Evolutionary conservation across 2,797 vertebrate genomes (phyloP).

Genomic region (Clarias laeviceps): DNA sequence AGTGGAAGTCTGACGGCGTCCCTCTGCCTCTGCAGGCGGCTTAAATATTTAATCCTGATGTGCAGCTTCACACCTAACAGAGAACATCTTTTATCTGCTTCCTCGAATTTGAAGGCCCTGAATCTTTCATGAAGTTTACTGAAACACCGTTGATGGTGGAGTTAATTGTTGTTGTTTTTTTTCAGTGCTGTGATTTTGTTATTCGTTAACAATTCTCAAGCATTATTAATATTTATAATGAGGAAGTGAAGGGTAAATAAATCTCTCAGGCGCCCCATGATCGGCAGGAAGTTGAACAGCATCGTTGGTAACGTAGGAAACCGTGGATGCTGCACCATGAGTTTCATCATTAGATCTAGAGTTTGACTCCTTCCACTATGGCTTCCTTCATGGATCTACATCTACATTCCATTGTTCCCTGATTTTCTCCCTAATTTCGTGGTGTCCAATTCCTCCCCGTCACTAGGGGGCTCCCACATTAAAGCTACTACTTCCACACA

Average conservation of each 20-base stretch:
- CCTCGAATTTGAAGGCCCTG: not conserved
- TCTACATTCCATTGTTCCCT: no score
- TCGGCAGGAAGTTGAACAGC: not conserved
- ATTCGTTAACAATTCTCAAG: not conserved
- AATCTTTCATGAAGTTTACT: not conserved
- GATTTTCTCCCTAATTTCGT: no score
- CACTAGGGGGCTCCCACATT: no score
- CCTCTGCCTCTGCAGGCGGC: not conserved
- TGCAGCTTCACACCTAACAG: conserved; percentile 64
- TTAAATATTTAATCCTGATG: conserved; percentile 57
- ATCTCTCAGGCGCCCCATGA: not conserved
- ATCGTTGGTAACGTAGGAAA: not conserved
- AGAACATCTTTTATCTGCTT: conserved; percentile 57
- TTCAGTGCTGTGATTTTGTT: not conserved
- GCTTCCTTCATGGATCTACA: not conserved
- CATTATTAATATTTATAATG: not conserved
- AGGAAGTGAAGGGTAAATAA: not conserved
- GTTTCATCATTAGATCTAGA: not conserved
- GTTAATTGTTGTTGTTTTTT: not conserved
- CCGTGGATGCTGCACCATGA: not conserved
- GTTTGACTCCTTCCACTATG: not conserved
- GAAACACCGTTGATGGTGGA: no score
- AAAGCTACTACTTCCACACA: no score
- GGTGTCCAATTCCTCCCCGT: no score
- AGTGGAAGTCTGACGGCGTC: conserved; percentile 28